phyloP scores from a whole-genome alignment of 2,113 vertebrate species.

The Callaeas wilsoni region DNA sequence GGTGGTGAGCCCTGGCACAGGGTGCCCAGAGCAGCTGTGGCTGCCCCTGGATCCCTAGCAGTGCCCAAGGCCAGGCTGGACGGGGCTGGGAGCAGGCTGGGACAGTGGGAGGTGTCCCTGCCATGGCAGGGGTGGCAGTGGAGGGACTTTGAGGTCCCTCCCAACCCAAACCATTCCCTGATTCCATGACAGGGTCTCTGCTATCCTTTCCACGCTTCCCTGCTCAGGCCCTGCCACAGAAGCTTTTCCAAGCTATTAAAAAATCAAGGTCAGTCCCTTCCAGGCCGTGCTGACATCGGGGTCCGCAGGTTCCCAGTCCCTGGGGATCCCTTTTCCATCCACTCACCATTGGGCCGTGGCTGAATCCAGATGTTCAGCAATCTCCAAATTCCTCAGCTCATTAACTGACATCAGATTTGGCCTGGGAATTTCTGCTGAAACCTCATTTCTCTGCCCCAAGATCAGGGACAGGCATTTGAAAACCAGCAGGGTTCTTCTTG shows the following conservation, averaged over 20 bases:
- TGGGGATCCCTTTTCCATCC: neutral
- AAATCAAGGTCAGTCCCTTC: neutral
- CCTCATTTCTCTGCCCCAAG: neutral
- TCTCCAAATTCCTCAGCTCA: neutral
- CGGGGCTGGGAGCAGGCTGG: neutral
- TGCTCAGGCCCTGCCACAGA: neutral
- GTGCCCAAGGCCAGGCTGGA: neutral
- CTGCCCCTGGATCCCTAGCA: neutral
- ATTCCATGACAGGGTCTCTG: neutral
- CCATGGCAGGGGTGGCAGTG: neutral
- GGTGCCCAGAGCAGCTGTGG: neutral
- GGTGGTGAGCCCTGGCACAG: neutral
- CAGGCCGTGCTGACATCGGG: fast-evolving
- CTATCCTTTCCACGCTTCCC: neutral
- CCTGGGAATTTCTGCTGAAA: neutral
- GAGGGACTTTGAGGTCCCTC: fast-evolving
- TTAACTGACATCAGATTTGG: neutral
- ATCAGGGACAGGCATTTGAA: neutral
- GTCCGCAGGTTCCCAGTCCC: neutral
- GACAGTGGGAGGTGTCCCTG: neutral
- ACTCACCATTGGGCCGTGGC: neutral
- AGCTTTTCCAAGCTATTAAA: neutral
- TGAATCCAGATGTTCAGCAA: neutral
- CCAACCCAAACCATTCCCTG: neutral
- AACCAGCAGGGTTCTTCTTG: neutral